Conservation (phyloP, 2,113 vertebrate species). For the Nycticebus coucang region DNA sequence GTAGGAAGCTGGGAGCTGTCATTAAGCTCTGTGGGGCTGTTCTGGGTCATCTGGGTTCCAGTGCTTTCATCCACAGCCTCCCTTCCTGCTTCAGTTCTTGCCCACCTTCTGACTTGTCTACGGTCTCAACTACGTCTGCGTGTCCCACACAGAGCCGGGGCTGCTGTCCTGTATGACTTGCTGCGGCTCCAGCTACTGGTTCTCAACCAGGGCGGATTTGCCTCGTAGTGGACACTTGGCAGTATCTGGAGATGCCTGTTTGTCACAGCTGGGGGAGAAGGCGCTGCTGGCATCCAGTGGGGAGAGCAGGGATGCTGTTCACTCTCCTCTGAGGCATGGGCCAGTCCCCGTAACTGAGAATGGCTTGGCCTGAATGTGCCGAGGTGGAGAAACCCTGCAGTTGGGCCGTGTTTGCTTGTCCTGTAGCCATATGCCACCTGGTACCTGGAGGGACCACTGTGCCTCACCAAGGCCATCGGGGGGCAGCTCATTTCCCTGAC, state of each 20-base stretch:
- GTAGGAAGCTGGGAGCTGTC: neutral
- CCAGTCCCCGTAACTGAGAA: neutral
- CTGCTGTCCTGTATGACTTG: neutral
- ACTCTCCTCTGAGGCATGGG: neutral
- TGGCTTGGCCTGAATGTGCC: neutral
- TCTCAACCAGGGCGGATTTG: neutral
- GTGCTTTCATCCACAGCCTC: neutral
- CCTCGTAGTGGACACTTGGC: neutral
- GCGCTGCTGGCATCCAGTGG: neutral
- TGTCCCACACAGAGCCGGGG: neutral
- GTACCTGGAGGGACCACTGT: neutral
- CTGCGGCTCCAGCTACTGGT: neutral
- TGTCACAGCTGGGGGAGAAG: neutral
- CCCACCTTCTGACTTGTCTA: conserved; percentile 16
- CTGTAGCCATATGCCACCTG: neutral
- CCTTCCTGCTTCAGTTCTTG: neutral
- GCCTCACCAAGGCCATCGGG: neutral
- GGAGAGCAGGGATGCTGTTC: neutral
- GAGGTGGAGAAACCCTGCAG: neutral
- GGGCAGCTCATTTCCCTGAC: neutral
- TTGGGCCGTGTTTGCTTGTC: neutral
- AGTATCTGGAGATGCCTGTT: neutral
- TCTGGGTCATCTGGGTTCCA: fast-evolving
- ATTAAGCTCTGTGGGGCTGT: neutral
- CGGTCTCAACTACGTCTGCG: neutral